Evolutionary conservation across 1,140 invertebrate species (phyloP), one percentile per base, ranked within the genome.

Genomic region (Panagrolaimus sp.): DNA sequence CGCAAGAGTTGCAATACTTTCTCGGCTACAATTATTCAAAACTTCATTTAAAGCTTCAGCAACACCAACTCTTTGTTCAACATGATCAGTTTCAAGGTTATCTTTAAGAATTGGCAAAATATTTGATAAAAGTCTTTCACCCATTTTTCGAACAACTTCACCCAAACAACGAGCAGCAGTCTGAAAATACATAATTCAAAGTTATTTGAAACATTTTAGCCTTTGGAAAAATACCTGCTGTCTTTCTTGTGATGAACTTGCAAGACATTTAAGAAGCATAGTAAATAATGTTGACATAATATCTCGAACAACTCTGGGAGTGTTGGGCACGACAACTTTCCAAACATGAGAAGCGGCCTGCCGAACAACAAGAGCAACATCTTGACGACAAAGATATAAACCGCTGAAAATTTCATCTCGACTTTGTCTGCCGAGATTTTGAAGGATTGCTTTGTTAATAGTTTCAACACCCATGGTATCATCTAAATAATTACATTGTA

Each of bases 401-500:
- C 94, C 94, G 46, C 94, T 92, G 28, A 98, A 83, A 4, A 98
- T 94, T 44, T 93, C 85, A 83, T 98, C 96, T 67, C 94, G 86
- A 64, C 93, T 86, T 76, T 96, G 93, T 4, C 87, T 87, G 10
- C 96, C 15, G 44, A 67, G 65, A 21, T 46, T 44, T 55, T 15
- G 32, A 24, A 38, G 74, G 32, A 74, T 75, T 67, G 86, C 84
- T 76, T 85, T 85, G 78, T 96, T 92, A 0, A 93, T 96, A 76
- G 93, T 90, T 85, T 98, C 95, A 0, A 96, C 97, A 65, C 95
- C 96, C 85, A 98, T 96, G 84, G 97, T 98, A 83, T 98, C 96
- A 85, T 98, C 96, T 83, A 98, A 96, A n/a, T n/a, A n/a, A n/a
- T n/a, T n/a, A n/a, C n/a, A n/a, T n/a, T n/a, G n/a, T n/a, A n/a